Evolutionary conservation across 2,113 vertebrate species (phyloP), one percentile per base, ranked within the genome.

Genomic region (Neopipo cinnamomea): DNA sequence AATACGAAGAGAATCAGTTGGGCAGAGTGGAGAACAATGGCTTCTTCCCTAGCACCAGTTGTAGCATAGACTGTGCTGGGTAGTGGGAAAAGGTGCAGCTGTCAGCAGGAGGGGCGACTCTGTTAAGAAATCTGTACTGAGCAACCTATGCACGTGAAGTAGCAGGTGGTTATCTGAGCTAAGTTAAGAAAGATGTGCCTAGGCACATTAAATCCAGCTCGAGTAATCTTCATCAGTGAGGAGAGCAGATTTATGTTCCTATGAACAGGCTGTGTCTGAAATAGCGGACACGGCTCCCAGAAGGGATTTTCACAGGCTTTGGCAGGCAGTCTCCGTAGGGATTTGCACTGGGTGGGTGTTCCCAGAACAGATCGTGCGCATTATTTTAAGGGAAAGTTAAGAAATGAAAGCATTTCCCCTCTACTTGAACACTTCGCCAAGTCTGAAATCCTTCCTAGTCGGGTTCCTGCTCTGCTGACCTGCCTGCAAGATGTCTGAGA

Each of bases 221-320:
- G 0, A 94, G 77, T 97, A 92, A 96, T 96, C 95, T 95, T 88
- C 85, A 91, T 90, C 91, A 91, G 89, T 93, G 95, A 97, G 96
- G 95, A 95, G 95, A 96, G 92, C 92, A 97, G 96, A 96, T 97
- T 97, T 96, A 85, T 87, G 89, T 91, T 95, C 88, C 95, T 89
- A 84, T 96, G 96, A 95, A 46, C 94, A 97, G 94, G 88, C 95
- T 95, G 91, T 76, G 91, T 96, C 96, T 96, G 94, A 97, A 97
- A 97, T 95, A 97, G 95, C 72, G 27, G 89, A 79, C 94, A 62
- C 27, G 1, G 80, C 94, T 97, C 89, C 92, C 91, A 91, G 85
- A 90, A 96, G 95, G 95, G 96, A 97, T 96, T 97, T 97, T 96
- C 94, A 88, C 85, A 93, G 93, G 86, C 95, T 96, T 96, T 97